Evolutionary conservation across 2,113 vertebrate genomes (phyloP).

Genomic region (Oncorhynchus keta): DNA sequence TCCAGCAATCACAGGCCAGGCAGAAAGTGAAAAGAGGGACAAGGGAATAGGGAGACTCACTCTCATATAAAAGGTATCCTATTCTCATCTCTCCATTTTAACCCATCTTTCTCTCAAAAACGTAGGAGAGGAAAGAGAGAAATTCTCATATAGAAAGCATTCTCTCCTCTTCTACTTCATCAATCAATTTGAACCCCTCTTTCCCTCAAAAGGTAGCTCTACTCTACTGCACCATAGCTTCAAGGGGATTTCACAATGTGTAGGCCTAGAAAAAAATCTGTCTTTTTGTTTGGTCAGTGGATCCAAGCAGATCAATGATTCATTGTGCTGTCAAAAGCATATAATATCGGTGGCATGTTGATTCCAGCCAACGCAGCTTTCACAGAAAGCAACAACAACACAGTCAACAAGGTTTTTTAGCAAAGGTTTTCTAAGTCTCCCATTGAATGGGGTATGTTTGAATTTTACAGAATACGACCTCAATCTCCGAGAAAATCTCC

Average conservation of each 20-base stretch:
- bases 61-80: not conserved
- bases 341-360: not conserved
- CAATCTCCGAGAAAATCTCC: not conserved
- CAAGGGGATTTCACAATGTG: slow-evolving; percentile 35
- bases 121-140: not conserved
- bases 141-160: not conserved
- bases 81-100: no score
- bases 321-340: slow-evolving; percentile 60
- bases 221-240: slow-evolving; percentile 28
- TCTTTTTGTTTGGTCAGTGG: slow-evolving; percentile 54
- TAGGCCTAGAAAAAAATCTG: slow-evolving; percentile 8
- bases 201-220: slow-evolving; percentile 11
- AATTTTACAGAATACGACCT: not conserved
- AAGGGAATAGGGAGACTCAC: not conserved
- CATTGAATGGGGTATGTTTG: not conserved
- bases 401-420: not conserved
- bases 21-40: not conserved
- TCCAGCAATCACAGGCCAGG: slow-evolving; percentile 34
- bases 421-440: not conserved
- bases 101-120: no score
- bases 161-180: not conserved
- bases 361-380: slow-evolving; percentile 38
- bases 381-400: not conserved
- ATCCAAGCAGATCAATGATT: slow-evolving; percentile 66
- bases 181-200: slow-evolving; percentile 11